Conservation (phyloP, 1,140 invertebrate species). For the Acromyrmex charruanus region DNA sequence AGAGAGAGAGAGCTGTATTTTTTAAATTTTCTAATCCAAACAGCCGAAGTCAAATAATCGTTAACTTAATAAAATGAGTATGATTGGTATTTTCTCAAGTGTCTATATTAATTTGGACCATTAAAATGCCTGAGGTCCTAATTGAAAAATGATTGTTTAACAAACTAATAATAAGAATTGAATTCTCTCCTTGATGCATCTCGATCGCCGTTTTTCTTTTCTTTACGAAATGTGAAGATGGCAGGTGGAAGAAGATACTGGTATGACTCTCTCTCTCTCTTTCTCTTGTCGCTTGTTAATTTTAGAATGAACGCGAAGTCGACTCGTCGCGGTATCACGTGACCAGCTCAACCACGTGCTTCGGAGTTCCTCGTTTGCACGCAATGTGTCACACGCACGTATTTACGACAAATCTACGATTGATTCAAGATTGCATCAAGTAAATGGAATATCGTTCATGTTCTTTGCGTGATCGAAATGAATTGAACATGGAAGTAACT, state of each 20-base stretch:
- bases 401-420: background rate
- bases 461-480: background rate
- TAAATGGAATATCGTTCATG: conserved; percentile 6
- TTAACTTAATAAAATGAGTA: background rate
- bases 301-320: conserved; percentile 56
- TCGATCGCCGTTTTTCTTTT: background rate
- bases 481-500: background rate
- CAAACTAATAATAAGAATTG: background rate
- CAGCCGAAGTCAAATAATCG: background rate
- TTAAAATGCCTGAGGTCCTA: background rate
- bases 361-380: background rate
- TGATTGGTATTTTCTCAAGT: background rate
- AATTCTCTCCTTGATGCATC: background rate
- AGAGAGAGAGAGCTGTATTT: background rate
- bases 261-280: conserved; percentile 5
- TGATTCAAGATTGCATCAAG: conserved; percentile 42
- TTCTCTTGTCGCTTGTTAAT: conserved; percentile 31
- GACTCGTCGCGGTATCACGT: conserved; percentile 46
- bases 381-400: too few species aligned
- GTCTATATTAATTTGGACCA: background rate
- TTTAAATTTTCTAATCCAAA: background rate
- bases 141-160: background rate
- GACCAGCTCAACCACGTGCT: conserved; percentile 13
- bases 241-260: conserved; percentile 38
- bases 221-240: background rate